Evolutionary conservation across 2,888 invertebrate species (phyloP), one percentile per base, ranked within the genome.

Genomic region (Pachymerium ferrugineum): DNA sequence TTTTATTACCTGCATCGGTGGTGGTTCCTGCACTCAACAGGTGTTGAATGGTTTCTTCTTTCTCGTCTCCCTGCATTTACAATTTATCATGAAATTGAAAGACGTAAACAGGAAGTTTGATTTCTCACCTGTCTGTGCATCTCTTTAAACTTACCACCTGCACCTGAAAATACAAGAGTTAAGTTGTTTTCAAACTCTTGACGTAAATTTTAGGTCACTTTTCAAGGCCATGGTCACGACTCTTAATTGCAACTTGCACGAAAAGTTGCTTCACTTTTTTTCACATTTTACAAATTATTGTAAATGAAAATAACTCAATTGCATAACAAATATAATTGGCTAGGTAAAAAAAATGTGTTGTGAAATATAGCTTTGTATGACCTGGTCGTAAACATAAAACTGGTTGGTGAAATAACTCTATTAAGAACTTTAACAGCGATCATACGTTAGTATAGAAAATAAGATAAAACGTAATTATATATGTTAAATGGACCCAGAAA

Each of bases 341-440:
- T 42, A 42, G 19, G 19, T 14, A 42, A 33, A 14, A 42, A 42
- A 42, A 42, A 42, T n/a, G 19, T 4, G 19, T 42, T 42, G 42
- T 42, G 42, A 42, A 42, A 42, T 42, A 42, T 42, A n/a, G n/a
- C 19, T 42, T 47, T 47, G 47, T 47, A 47, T 47, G 47, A 47
- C 47, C 47, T 47, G 47, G 47, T 47, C 47, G 47, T 47, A 47
- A 47, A 47, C 16, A 47, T n/a, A 47, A 47, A 47, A 47, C 47
- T n/a, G 5, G 47, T 47, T 47, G 47, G 22, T 47, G 47, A 47
- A 47, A 47, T 22, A 47, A 47, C 47, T 47, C 47, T 47, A 47
- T 47, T 47, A 47, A 47, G n/a, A 19, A 19, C 8, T 38, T 38
- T 16, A 38, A 38, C 14, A 38, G n/a, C 38, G 5, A 38, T 38